phyloP scores from a whole-genome alignment of 2,797 vertebrate species.

The Natrix natrix region DNA sequence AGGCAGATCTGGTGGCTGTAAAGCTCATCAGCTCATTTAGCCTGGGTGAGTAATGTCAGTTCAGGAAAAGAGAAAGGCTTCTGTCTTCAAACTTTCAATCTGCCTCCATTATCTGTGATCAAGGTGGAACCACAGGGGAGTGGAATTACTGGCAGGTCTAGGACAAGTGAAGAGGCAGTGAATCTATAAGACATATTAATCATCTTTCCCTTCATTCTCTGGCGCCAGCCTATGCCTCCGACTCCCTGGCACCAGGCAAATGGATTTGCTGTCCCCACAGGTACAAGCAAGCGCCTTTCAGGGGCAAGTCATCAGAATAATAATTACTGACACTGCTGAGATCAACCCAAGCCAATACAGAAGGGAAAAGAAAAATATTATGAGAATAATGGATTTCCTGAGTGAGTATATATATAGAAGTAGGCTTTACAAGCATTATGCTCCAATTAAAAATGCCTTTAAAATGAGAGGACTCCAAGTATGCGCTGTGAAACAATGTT shows the following conservation, averaged over 20 bases:
- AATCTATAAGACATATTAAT: slow-evolving; percentile 82
- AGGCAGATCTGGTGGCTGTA: slow-evolving; percentile 75
- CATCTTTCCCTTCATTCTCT: slow-evolving; percentile 74
- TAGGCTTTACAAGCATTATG: slow-evolving; percentile 36
- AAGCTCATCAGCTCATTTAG: slow-evolving; percentile 77
- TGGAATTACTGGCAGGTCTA: slow-evolving; percentile 75
- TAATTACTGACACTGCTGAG: slow-evolving; percentile 75
- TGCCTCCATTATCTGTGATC: slow-evolving; percentile 77
- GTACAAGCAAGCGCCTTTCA: slow-evolving; percentile 73
- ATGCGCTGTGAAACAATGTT: not conserved
- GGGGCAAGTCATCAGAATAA: slow-evolving; percentile 76
- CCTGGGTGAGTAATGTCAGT: slow-evolving; percentile 84
- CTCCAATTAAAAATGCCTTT: slow-evolving; percentile 38
- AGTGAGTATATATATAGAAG: slow-evolving; percentile 35
- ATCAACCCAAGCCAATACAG: slow-evolving; percentile 68
- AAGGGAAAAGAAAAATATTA: slow-evolving; percentile 61
- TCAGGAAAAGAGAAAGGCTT: slow-evolving; percentile 73
- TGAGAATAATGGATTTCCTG: slow-evolving; percentile 48
- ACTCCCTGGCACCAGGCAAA: slow-evolving; percentile 80
- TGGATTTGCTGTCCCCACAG: slow-evolving; percentile 74
- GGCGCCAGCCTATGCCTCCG: slow-evolving; percentile 79
- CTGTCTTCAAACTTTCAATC: slow-evolving; percentile 78
- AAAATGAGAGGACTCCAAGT: slow-evolving; percentile 15
- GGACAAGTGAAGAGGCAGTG: slow-evolving; percentile 75
- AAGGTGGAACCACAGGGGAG: slow-evolving; percentile 78